Percentiles rank a stretch among this genome's conserved stretches.
Evolutionary conservation across 2,888 invertebrate species (phyloP).

Genomic region (Saturnia pavonia): DNA sequence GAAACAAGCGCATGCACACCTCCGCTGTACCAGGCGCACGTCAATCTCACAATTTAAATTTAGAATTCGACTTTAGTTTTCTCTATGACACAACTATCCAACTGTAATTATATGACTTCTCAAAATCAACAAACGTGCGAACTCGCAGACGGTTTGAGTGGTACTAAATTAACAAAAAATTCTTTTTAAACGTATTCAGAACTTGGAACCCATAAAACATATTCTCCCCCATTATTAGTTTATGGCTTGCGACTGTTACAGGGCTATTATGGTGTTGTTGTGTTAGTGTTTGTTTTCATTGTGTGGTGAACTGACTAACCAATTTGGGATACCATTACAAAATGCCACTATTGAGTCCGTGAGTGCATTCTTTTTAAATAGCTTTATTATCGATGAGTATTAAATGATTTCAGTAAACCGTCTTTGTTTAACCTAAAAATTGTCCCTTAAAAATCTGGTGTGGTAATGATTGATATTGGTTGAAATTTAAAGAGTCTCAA

Average conservation of each 20-base stretch:
- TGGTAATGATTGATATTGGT: not conserved
- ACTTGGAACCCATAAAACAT: constrained; percentile 78
- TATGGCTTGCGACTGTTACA: constrained; percentile 75
- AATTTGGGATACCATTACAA: constrained; percentile 67
- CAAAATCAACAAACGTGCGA: constrained; percentile 57
- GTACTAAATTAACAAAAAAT: constrained; percentile 75
- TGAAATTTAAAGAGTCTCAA: too few species aligned
- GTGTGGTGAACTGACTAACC: constrained; percentile 70
- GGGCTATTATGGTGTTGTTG: constrained; percentile 74
- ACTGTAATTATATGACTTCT: constrained; percentile 27
- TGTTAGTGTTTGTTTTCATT: constrained; percentile 75
- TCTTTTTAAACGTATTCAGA: constrained; percentile 70
- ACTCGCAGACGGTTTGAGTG: constrained; percentile 61
- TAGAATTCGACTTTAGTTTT: constrained; percentile 42
- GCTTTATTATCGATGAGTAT: constrained; percentile 21
- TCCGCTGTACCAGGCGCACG: constrained; percentile 52
- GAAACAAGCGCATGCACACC: constrained; percentile 71
- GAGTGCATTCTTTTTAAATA: constrained; percentile 24
- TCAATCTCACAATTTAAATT: constrained; percentile 63
- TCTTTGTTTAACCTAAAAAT: not conserved
- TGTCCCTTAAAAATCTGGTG: not conserved
- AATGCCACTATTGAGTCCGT: constrained; percentile 55
- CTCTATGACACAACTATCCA: constrained; percentile 21
- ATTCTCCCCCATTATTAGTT: constrained; percentile 81
- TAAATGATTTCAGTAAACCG: constrained; percentile 4